Base-by-base conservation (phyloP, 2,888 invertebrate species). In the Meiosimyza decipiens region DNA sequence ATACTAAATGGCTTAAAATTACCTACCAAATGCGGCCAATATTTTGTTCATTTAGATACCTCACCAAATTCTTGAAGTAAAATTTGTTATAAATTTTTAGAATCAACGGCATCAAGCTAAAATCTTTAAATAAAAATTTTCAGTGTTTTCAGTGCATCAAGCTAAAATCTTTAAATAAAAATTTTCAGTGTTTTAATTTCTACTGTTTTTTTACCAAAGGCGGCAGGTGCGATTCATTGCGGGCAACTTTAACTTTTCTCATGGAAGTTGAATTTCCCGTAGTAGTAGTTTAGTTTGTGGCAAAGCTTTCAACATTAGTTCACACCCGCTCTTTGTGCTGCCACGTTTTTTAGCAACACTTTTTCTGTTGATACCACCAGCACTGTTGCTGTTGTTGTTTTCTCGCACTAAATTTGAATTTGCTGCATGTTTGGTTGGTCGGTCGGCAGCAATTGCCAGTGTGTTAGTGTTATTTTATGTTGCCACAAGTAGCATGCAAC, bases 401-500 rank as follows among this genome's bases (percentile, higher is more conserved):
- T 13, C 49, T 62, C 22, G 64, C 49, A 49, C 49, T 64, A n/a
- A 18, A 49, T 64, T 50, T 64, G 64, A 62, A 62, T 33, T 18
- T 62, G 62, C 15, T 57, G 57, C 22, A 18, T 22, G 63, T 40
- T 64, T 47, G 64, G 59, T 59, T 6, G n/a, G 7, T 18, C n/a
- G 40, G 40, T 40, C 28, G 22, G 57, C 57, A 57, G 22, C 57
- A 57, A 28, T 18, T 50, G 64, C 51, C 6, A 22, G n/a, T 49
- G 59, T 51, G 69, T 33, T 69, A 22, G 60, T 69, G 52, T 69
- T 69, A 62, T n/a, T 69, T 69, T 51, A 69, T 69, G 51, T 62
- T 69, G 62, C 69, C 69, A 62, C 69, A 62, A 69, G n/a, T 60
- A 9, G 51, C 60, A 52, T 28, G 51, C 15, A 62, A 18, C 69